Evolutionary conservation across 2,113 vertebrate species (phyloP).

Genomic region (Strigops habroptila): DNA sequence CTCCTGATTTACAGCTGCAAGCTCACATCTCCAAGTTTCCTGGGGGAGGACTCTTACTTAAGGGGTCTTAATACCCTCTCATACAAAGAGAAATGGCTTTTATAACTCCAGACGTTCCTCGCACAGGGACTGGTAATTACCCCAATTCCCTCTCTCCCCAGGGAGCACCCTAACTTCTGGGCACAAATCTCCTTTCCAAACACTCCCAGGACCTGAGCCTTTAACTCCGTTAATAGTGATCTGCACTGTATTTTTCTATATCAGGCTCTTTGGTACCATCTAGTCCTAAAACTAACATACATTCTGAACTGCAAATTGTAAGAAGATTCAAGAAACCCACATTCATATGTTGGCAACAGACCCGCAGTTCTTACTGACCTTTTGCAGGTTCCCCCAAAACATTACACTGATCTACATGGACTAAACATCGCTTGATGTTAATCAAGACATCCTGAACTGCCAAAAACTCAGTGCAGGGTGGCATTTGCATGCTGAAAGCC

Average conservation of each 20-base stretch:
- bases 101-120: background rate
- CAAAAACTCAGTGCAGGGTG: background rate
- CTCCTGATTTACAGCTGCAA: background rate
- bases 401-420: fast-evolving
- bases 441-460: background rate
- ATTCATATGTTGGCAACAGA: background rate
- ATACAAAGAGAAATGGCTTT: background rate
- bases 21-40: background rate
- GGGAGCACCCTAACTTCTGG: background rate
- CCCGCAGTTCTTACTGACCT: background rate
- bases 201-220: background rate
- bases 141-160: background rate
- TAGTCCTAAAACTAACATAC: background rate
- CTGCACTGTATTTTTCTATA: background rate
- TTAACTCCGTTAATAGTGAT: background rate
- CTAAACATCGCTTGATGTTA: fast-evolving
- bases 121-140: background rate
- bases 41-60: background rate
- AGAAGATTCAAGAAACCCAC: background rate
- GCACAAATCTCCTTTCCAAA: background rate
- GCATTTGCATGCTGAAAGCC: background rate
- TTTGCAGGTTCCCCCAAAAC: background rate
- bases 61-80: background rate
- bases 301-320: background rate
- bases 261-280: background rate